phyloP scores from a whole-genome alignment of 2,113 vertebrate genomes.

The Neoarius graeffei region DNA sequence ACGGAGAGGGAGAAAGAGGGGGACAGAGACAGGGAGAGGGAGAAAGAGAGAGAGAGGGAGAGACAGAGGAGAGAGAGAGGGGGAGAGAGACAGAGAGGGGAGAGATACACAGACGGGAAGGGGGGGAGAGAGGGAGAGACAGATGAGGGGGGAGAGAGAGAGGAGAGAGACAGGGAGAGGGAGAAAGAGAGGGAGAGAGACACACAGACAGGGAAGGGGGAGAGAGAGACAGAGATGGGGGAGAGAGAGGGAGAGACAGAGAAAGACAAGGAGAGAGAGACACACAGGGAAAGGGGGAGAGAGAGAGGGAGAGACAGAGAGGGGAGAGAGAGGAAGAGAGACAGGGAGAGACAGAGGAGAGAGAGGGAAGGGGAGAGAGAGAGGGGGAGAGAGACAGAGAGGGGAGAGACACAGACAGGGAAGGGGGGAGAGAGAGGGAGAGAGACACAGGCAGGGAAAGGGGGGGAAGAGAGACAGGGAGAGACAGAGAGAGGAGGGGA shows the following conservation, averaged over 20 bases:
- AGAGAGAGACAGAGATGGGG: background rate
- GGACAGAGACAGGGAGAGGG: too few species aligned
- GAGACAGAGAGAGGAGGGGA: accelerated
- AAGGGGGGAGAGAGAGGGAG: background rate
- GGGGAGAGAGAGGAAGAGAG: background rate
- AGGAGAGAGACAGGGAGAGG: background rate
- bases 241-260: background rate
- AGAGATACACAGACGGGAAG: background rate
- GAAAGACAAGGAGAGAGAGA: too few species aligned
- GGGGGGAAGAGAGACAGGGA: background rate
- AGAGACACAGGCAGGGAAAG: background rate
- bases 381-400: background rate
- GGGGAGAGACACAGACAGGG: background rate
- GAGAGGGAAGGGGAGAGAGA: background rate
- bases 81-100: too few species aligned
- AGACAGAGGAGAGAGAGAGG: background rate
- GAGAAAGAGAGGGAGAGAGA: background rate
- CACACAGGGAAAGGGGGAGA: too few species aligned
- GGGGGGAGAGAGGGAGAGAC: background rate
- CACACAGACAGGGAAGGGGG: background rate
- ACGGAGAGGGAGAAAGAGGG: background rate
- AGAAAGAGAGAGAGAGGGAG: background rate
- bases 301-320: too few species aligned
- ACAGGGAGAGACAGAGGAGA: too few species aligned
- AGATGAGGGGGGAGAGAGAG: too few species aligned